Evolutionary conservation across 2,797 vertebrate species (phyloP).

Genomic region (Anabacerthia variegaticeps): DNA sequence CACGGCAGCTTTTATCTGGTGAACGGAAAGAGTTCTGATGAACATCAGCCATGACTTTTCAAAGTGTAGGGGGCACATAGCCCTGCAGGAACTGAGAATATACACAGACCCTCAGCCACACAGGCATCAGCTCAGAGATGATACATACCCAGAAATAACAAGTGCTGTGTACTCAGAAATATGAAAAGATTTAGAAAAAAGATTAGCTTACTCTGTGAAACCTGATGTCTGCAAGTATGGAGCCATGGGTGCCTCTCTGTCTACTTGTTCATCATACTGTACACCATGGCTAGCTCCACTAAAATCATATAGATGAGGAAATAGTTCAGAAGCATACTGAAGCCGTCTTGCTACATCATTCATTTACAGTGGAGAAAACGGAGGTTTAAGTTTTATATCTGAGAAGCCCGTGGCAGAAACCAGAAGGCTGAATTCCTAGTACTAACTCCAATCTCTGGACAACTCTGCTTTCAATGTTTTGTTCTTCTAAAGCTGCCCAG

Average conservation of each 20-base stretch:
- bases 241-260: background rate
- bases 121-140: background rate
- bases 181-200: background rate
- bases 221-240: background rate
- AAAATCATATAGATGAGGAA: background rate
- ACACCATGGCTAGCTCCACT: background rate
- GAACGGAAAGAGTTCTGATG: constrained; percentile 4
- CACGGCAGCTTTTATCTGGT: constrained; percentile 17
- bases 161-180: background rate
- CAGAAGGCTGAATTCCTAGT: background rate
- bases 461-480: constrained; percentile 6
- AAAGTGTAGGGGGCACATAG: background rate
- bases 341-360: background rate
- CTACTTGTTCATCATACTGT: background rate
- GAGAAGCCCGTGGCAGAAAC: background rate
- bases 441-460: background rate
- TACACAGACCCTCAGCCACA: background rate
- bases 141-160: background rate
- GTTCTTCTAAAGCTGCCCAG: background rate
- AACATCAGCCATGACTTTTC: background rate
- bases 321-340: background rate
- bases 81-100: background rate
- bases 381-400: background rate
- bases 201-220: background rate
- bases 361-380: background rate